A percentile compares a stretch with the other conserved stretches of the same genome.
Evolutionary conservation across 1,140 invertebrate species (phyloP).

Genomic region (Linepithema humile): DNA sequence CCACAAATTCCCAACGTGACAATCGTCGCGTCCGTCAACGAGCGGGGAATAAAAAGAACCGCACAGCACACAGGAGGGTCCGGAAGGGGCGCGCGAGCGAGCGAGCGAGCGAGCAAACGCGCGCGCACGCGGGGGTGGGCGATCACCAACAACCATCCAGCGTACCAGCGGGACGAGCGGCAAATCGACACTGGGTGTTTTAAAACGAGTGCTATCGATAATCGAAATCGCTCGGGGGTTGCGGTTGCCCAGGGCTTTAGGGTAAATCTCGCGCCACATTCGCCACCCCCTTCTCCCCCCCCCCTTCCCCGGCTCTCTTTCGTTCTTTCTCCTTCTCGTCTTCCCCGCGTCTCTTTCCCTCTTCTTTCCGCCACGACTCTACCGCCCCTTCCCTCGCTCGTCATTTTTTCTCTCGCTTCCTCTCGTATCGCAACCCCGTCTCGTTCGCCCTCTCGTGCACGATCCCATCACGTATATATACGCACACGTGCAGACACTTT

Average conservation of each 20-base stretch:
- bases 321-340: neutral
- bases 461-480: conserved; percentile 1
- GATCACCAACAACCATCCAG: conserved; percentile 27
- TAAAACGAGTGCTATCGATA: conserved; percentile 83
- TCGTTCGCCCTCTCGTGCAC: conserved; percentile 16
- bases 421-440: neutral
- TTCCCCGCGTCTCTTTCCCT: neutral
- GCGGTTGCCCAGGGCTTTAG: conserved; percentile 72
- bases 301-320: neutral
- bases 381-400: neutral
- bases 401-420: conserved; percentile 40
- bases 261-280: conserved; percentile 68
- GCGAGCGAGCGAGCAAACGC: no score
- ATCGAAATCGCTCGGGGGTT: conserved; percentile 82
- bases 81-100: conserved; percentile 36
- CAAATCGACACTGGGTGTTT: conserved; percentile 81
- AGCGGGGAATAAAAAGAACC: conserved; percentile 77
- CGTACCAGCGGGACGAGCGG: conserved; percentile 63
- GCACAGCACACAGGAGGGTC: conserved; percentile 45
- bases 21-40: conserved; percentile 81
- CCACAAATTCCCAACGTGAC: conserved; percentile 78
- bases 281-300: neutral
- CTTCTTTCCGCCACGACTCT: conserved; percentile 24
- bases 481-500: conserved; percentile 11
- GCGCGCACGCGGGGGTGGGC: conserved; percentile 43